Conservation (phyloP, 1,140 invertebrate genomes). For the Glomeris maerens region DNA sequence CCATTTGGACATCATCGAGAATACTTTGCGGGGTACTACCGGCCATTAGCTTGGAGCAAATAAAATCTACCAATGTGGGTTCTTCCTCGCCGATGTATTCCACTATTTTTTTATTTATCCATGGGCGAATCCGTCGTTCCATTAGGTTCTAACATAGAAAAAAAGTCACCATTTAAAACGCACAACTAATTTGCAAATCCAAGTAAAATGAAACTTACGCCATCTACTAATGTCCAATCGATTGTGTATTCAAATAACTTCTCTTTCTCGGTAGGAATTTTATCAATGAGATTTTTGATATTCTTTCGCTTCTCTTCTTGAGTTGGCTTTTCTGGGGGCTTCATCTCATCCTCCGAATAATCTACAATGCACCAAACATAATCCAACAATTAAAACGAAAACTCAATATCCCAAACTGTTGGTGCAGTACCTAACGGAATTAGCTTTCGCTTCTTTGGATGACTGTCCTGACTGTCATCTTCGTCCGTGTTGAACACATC, state of each 20-base stretch:
- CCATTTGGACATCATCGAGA: conserved; percentile 96
- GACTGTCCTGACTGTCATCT: conserved; percentile 50
- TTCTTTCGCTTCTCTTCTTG: conserved; percentile 90
- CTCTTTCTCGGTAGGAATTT: conserved; percentile 93
- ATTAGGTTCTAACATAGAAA: conserved; percentile 51
- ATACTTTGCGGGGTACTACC: conserved; percentile 84
- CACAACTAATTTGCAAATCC: conserved; percentile 1
- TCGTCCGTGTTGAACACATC: conserved; percentile 86
- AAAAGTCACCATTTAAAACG: conserved; percentile 8
- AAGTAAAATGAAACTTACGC: conserved; percentile 34
- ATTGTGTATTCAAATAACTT: conserved; percentile 86
- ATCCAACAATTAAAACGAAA: neutral
- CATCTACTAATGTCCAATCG: conserved; percentile 77
- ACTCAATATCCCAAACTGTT: neutral
- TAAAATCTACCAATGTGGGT: conserved; percentile 95
- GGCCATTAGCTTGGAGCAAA: conserved; percentile 91
- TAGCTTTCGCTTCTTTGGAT: conserved; percentile 59
- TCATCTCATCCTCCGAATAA: conserved; percentile 42
- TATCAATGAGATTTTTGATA: conserved; percentile 93
- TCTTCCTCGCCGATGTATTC: conserved; percentile 99
- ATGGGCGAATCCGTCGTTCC: conserved; percentile 93
- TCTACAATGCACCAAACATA: conserved; percentile 19
- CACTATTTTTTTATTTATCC: conserved; percentile 99
- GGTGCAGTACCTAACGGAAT: conserved; percentile 51
- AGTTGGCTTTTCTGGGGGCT: conserved; percentile 32